A percentile compares a stretch with the other conserved stretches of the same genome.
Conservation (phyloP, 92 coral and sea anemone species). For the Zoanthus sociatus region DNA sequence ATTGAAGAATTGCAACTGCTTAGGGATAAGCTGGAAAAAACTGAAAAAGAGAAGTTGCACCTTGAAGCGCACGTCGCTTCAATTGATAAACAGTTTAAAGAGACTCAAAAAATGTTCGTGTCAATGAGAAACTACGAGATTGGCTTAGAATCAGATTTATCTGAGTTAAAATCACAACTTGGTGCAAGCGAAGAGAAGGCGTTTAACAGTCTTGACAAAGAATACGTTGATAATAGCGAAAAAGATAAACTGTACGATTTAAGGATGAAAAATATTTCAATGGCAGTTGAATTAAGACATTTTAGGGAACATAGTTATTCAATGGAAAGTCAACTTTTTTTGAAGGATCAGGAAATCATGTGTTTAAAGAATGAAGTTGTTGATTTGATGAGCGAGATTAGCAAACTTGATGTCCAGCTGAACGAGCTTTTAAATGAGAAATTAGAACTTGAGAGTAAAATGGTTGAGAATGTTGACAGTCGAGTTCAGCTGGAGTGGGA, state of each 20-base stretch:
- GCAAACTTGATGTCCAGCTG: conserved; percentile 74
- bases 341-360: conserved; percentile 82
- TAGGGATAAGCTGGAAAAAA: conserved; percentile 39
- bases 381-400: conserved; percentile 84
- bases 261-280: conserved; percentile 55
- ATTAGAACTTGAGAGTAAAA: conserved; percentile 50
- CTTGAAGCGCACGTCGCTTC: conserved; percentile 58
- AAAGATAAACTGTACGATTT: conserved; percentile 47
- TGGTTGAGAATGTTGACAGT: conserved; percentile 39
- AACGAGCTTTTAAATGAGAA: conserved; percentile 57
- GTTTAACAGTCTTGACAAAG: conserved; percentile 9
- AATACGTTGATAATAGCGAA: conserved; percentile 42
- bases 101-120: conserved; percentile 59
- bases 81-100: conserved; percentile 60
- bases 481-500: conserved; percentile 62
- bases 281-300: conserved; percentile 60
- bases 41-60: conserved; percentile 19
- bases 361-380: conserved; percentile 81
- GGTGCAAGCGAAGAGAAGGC: conserved; percentile 23
- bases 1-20: conserved; percentile 26
- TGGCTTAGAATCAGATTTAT: conserved; percentile 55
- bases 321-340: conserved; percentile 74
- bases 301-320: conserved; percentile 71
- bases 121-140: conserved; percentile 68
- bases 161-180: conserved; percentile 51